phyloP scores from a whole-genome alignment of 2,113 vertebrate genomes.

The Rhea pennata region DNA sequence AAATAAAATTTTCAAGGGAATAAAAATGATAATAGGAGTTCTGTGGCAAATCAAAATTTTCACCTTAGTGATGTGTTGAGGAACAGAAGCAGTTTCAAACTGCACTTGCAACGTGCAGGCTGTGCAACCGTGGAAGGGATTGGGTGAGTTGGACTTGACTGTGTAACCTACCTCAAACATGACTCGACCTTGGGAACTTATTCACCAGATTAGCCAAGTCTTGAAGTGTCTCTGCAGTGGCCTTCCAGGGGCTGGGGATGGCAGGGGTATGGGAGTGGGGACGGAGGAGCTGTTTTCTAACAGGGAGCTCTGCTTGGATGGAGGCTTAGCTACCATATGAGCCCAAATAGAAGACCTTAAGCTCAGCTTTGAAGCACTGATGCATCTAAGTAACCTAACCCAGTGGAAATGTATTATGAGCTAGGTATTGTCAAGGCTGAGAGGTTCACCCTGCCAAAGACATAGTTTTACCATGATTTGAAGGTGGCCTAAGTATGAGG shows the following conservation, averaged over 20 bases:
- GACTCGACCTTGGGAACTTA: background rate
- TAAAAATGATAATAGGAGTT: background rate
- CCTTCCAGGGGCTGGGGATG: background rate
- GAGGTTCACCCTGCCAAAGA: background rate
- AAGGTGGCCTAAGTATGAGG: background rate
- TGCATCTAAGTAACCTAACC: background rate
- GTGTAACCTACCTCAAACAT: background rate
- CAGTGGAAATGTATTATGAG: background rate
- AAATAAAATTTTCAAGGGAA: background rate
- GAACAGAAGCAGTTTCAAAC: background rate
- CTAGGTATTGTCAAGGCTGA: background rate
- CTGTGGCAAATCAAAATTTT: background rate
- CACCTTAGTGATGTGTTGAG: background rate
- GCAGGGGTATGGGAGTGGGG: no score
- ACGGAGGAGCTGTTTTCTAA: background rate
- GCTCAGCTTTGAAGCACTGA: fast-evolving
- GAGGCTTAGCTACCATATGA: background rate
- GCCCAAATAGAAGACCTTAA: background rate
- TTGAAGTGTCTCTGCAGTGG: background rate
- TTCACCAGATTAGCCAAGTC: background rate
- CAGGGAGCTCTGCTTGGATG: background rate
- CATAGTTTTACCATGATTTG: background rate
- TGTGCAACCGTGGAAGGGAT: background rate
- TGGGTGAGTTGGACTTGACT: background rate
- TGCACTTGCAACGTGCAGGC: background rate